A percentile compares a stretch with the other conserved stretches of the same genome.
These are phyloP conservation scores for Myoxocephalus aenaeus DNA, from an alignment of 2,797 vertebrate species.

Conservation along the genomic window DNA sequence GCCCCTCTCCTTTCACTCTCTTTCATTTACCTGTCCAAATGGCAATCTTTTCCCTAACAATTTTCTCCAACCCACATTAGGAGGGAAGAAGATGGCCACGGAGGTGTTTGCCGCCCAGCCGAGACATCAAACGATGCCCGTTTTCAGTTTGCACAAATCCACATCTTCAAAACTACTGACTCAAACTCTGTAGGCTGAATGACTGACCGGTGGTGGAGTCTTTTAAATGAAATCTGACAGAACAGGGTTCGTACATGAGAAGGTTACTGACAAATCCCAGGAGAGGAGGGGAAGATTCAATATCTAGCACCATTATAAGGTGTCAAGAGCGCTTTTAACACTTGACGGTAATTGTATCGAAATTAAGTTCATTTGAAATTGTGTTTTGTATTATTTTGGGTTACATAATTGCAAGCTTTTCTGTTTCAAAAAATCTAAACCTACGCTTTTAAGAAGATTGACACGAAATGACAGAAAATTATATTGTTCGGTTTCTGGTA, in stretches of 20 bases:
- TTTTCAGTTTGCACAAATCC: conserved; percentile 34
- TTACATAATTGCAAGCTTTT: conserved; percentile 23
- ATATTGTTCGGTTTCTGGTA: not conserved
- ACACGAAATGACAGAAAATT: not conserved
- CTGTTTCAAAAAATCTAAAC: not conserved
- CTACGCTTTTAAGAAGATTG: not conserved
- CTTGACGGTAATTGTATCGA: not conserved
- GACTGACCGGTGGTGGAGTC: conserved; percentile 30
- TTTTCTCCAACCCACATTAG: conserved; percentile 53
- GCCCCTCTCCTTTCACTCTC: conserved; percentile 32
- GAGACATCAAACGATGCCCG: conserved; percentile 32
- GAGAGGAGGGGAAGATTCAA: not conserved
- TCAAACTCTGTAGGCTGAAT: conserved; percentile 29
- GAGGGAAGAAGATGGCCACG: conserved; percentile 36
- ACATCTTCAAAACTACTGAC: conserved; percentile 25
- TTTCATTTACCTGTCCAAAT: conserved; percentile 72
- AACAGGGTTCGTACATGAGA: not conserved
- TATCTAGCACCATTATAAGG: conserved; percentile 11
- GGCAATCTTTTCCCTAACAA: conserved; percentile 59
- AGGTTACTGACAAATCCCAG: conserved; percentile 11
- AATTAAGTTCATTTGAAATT: not conserved
- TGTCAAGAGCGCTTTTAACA: not conserved
- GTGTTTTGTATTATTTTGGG: not conserved
- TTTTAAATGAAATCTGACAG: conserved; percentile 23
- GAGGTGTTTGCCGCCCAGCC: conserved; percentile 29